Evolutionary conservation across 2,888 invertebrate species (phyloP), one percentile per base, ranked within the genome.

Genomic region (Melanostoma scalare): DNA sequence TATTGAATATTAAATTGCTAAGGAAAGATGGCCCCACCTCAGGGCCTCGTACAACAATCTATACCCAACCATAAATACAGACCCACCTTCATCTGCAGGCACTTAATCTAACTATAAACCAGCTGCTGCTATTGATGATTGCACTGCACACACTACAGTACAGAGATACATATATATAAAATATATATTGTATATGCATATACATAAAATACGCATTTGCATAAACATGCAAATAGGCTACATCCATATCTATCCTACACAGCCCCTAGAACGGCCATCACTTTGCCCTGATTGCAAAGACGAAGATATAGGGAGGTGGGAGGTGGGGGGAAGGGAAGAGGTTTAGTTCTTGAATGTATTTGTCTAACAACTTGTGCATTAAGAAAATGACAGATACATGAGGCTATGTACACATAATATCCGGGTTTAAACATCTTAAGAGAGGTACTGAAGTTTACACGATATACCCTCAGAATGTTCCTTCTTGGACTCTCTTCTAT

Each of bases 341-440:
- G 20, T 52, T 50, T 48, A 35, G 38, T 31, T 46, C 10, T 48
- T 63, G 48, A 38, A 68, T 53, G 52, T 73, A 56, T 68, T 61
- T 63, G 46, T 67, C 58, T 5, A 67, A 73, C 73, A 81, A 76
- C 71, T 72, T 78, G 68, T 78, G 81, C 81, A 81, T 73, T 82
- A 82, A 78, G 78, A 82, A 81, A 78, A 82, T 82, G 82, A 74
- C 77, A 77, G 68, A 77, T 82, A 82, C 82, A 78, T 82, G 78
- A 65, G 58, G 36, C 73, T 78, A 71, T 74, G 78, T 78, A 78
- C 73, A 78, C 73, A 82, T 74, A 78, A 82, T 77, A 69, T 56
- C 68, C 73, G 56, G 56, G 68, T 63, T 58, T 20, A 74, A 65
- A 73, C 82, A 74, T 82, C 82, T 82, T 82, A 63, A 60, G 73